A percentile compares a stretch with the other conserved stretches of the same genome.
phyloP scores from a whole-genome alignment of 2,797 vertebrate genomes.

The Cygnus olor region DNA sequence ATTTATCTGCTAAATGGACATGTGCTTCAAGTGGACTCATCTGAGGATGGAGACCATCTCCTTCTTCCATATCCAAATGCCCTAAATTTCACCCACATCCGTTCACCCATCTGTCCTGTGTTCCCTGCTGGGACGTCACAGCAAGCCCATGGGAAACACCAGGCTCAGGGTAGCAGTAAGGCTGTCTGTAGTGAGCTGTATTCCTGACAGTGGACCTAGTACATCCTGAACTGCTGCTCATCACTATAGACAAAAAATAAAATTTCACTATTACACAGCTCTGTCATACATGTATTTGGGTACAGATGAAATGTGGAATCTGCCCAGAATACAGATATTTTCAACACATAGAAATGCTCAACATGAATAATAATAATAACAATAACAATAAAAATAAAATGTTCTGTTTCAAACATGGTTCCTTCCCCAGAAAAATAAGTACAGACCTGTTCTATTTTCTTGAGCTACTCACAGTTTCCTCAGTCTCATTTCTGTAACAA shows the following conservation, averaged over 20 bases:
- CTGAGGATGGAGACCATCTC: neutral
- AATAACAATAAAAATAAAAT: neutral
- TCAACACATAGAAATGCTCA: neutral
- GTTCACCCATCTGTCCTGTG: neutral
- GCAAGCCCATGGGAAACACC: neutral
- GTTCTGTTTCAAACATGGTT: neutral
- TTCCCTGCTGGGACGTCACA: neutral
- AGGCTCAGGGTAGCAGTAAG: neutral
- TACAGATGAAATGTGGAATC: neutral
- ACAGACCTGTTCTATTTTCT: neutral
- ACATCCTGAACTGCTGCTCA: neutral
- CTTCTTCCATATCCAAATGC: neutral
- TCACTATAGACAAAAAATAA: neutral
- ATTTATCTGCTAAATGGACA: neutral
- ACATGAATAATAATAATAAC: neutral
- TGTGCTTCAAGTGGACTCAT: neutral
- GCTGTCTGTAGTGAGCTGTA: neutral
- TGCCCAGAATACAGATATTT: neutral
- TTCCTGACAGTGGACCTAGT: neutral
- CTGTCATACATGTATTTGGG: neutral
- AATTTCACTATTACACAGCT: neutral
- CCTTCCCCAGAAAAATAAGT: neutral
- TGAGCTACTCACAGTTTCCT: neutral
- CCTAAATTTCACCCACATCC: neutral
- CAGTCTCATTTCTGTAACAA: conserved; percentile 21